Percentiles rank a stretch among this genome's conserved stretches.
phyloP scores from a whole-genome alignment of 2,888 invertebrate genomes.

The Chloroclysta siterata region DNA sequence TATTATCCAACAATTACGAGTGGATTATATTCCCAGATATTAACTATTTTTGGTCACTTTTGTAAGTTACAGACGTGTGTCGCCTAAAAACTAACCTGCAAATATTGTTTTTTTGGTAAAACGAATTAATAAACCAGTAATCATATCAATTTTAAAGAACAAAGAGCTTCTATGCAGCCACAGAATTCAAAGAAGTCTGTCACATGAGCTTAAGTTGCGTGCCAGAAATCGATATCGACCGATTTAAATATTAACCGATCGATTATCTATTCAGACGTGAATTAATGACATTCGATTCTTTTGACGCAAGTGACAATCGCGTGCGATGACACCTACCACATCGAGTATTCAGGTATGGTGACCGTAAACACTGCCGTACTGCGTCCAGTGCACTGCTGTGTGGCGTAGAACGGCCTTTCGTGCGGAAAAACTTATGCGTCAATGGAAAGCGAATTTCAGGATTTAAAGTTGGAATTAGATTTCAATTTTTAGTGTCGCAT shows the following conservation, averaged over 20 bases:
- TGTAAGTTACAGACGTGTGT: too few species aligned
- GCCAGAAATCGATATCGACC: conserved; percentile 56
- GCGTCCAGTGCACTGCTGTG: conserved; percentile 47
- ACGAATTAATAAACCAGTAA: not conserved
- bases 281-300: conserved; percentile 60
- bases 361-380: conserved; percentile 40
- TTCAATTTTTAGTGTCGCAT: conserved; percentile 73
- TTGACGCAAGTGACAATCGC: conserved; percentile 52
- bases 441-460: conserved; percentile 49
- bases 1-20: not conserved
- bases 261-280: conserved; percentile 51
- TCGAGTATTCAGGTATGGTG: conserved; percentile 40
- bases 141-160: not conserved
- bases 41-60: too few species aligned
- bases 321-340: conserved; percentile 46
- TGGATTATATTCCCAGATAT: too few species aligned
- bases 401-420: conserved; percentile 3
- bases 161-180: conserved; percentile 1
- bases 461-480: conserved; percentile 60
- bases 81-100: too few species aligned
- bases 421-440: conserved; percentile 35
- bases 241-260: conserved; percentile 52
- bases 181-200: conserved; percentile 16
- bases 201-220: conserved; percentile 42
- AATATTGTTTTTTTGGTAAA: not conserved